Percentiles rank a stretch among this genome's conserved stretches.
These are phyloP conservation scores for Sussaba pulchella DNA, from an alignment of 2,888 invertebrate species.

Conservation along the genomic window DNA sequence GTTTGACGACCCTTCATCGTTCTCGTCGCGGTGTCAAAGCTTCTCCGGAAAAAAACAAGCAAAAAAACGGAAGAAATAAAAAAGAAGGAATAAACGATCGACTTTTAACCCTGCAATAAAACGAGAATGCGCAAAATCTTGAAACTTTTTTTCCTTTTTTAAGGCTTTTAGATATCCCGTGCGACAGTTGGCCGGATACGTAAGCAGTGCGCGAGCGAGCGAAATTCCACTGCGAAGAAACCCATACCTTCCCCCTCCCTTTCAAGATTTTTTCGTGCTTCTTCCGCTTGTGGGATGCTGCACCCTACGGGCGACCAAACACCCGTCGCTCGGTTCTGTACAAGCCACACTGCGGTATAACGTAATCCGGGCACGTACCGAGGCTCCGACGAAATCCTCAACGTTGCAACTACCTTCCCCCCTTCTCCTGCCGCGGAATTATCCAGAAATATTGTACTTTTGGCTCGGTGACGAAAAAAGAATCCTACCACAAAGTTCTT, in stretches of 20 bases:
- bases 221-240: too few species aligned
- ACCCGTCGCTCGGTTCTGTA: constrained; percentile 70
- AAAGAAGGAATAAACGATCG: constrained; percentile 78
- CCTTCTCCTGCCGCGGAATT: constrained; percentile 71
- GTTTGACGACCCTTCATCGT: background rate
- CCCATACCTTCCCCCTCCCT: background rate
- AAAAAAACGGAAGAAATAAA: constrained; percentile 29
- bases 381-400: constrained; percentile 73
- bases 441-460: constrained; percentile 75
- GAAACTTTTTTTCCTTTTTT: too few species aligned
- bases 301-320: constrained; percentile 48
- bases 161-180: constrained; percentile 70
- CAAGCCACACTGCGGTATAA: constrained; percentile 73
- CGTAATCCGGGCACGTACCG: constrained; percentile 81
- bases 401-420: constrained; percentile 68
- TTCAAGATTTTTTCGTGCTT: constrained; percentile 45
- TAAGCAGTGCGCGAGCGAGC: constrained; percentile 52
- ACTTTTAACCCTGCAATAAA: constrained; percentile 84
- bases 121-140: constrained; percentile 80
- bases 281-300: constrained; percentile 4
- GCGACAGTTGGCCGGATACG: constrained; percentile 83
- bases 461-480: constrained; percentile 13
- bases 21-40: background rate
- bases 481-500: background rate
- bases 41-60: constrained; percentile 30